Evolutionary conservation across 2,888 invertebrate species (phyloP), one percentile per base, ranked within the genome.

Genomic region (Dorcus hopei): DNA sequence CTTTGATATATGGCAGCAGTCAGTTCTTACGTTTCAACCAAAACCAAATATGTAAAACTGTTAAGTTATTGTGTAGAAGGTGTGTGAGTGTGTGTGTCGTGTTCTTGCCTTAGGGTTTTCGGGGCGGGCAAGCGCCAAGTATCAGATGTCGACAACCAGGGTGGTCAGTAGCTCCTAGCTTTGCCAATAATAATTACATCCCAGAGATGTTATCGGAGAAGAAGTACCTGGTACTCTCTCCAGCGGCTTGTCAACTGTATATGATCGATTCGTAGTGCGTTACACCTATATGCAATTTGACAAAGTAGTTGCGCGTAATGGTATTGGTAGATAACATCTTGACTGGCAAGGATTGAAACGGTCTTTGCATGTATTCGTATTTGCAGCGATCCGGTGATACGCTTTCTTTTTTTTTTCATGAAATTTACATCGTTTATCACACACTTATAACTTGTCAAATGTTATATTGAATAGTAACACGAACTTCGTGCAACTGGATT

Each of bases 331-430:
- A 68, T 68, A 66, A 59, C 39, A 66, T 66, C 66, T 64, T 61
- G 61, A 62, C 65, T 57, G 59, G 63, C 61, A 60, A 64, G 63
- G 63, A 66, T 65, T 67, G 65, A 62, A 64, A 58, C 54, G 63
- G 65, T 61, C 62, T 61, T 66, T 66, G 67, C 65, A 65, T 64
- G 66, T 60, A 53, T 57, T 61, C 63, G 60, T 65, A 65, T 65
- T 65, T 63, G 63, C 65, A 57, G 54, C 61, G 63, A 64, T 64
- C 62, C 61, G 39, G 50, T 59, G 60, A 64, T 60, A 60, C 39
- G 55, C 19, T 50, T 50, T 52, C 57, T 54, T 38, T 56, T 52
- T 57, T 54, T 38, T 56, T 14, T 14, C 14, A 52, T 53, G 56
- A 64, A 64, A 61, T 62, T 62, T 64, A 62, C 62, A 61, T 62